A percentile compares a stretch with the other conserved stretches of the same genome.
These are phyloP conservation scores for Dermolepida albohirtum DNA, from an alignment of 2,888 invertebrate species.

Conservation along the genomic window DNA sequence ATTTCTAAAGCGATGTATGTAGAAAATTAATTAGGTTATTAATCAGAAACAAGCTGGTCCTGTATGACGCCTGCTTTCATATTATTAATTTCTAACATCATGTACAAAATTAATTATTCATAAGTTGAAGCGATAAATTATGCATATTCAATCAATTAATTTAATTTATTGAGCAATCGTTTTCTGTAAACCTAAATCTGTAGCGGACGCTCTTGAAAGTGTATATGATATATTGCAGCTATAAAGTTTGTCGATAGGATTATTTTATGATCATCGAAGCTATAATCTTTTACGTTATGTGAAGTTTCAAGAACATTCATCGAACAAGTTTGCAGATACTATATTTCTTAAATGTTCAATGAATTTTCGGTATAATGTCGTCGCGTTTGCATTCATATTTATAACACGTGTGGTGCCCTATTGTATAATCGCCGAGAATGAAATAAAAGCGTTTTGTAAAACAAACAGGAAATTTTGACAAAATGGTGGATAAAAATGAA, in stretches of 20 bases:
- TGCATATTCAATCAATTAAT: conserved; percentile 29
- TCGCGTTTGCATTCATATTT: too few species aligned
- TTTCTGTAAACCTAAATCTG: conserved; percentile 20
- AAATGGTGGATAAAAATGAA: too few species aligned
- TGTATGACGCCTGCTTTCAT: conserved; percentile 17
- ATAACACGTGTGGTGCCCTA: too few species aligned
- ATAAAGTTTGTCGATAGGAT: conserved; percentile 22
- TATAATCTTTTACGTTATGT: conserved; percentile 16
- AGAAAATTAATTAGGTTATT: conserved; percentile 31
- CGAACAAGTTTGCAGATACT: not conserved
- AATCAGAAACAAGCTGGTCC: conserved; percentile 20
- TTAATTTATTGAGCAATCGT: conserved; percentile 28
- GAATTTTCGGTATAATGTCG: conserved; percentile 6
- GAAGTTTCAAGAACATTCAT: not conserved
- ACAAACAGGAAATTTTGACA: too few species aligned
- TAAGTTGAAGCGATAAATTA: conserved; percentile 21
- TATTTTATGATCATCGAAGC: conserved; percentile 20
- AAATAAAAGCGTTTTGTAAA: too few species aligned
- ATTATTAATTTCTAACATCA: conserved; percentile 21
- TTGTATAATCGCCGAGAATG: too few species aligned
- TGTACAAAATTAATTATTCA: conserved; percentile 22
- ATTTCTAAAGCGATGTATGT: conserved; percentile 1
- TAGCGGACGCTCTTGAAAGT: not conserved
- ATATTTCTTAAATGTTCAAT: conserved; percentile 20
- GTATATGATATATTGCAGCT: conserved; percentile 13